A percentile compares a stretch with the other conserved stretches of the same genome.
phyloP scores from a whole-genome alignment of 2,888 invertebrate species.

The Hipparchia semele region DNA sequence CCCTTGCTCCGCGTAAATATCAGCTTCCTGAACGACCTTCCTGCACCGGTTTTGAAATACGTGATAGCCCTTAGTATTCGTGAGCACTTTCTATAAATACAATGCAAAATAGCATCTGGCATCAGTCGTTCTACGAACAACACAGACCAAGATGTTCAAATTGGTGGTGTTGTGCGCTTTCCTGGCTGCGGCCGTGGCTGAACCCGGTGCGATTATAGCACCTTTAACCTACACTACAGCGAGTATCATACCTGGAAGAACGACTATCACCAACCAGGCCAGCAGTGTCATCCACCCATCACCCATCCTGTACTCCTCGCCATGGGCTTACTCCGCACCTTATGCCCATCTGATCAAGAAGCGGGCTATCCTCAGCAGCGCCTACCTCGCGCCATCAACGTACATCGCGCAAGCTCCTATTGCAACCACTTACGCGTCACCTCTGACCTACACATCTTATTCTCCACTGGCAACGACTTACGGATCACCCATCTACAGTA shows the following conservation, averaged over 20 bases:
- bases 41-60: constrained; percentile 71
- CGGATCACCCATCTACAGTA: constrained; percentile 47
- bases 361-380: constrained; percentile 47
- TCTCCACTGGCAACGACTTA: constrained; percentile 40
- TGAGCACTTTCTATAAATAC: constrained; percentile 71
- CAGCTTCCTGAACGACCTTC: constrained; percentile 68
- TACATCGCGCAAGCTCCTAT: constrained; percentile 45
- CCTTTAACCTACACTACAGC: constrained; percentile 52
- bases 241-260: constrained; percentile 57
- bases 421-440: constrained; percentile 34
- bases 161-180: constrained; percentile 84
- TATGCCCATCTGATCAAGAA: constrained; percentile 62
- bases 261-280: constrained; percentile 65
- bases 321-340: constrained; percentile 50
- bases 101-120: constrained; percentile 47
- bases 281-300: constrained; percentile 74
- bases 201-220: constrained; percentile 51
- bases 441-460: constrained; percentile 23
- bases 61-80: constrained; percentile 67
- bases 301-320: constrained; percentile 58
- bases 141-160: constrained; percentile 78
- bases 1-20: constrained; percentile 69
- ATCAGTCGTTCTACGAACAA: constrained; percentile 72
- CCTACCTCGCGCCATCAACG: constrained; percentile 50
- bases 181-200: constrained; percentile 80